Percentiles rank a stretch among this genome's conserved stretches.
Conservation (phyloP, 2,888 invertebrate genomes). For the Pristionchus exspectatus region DNA sequence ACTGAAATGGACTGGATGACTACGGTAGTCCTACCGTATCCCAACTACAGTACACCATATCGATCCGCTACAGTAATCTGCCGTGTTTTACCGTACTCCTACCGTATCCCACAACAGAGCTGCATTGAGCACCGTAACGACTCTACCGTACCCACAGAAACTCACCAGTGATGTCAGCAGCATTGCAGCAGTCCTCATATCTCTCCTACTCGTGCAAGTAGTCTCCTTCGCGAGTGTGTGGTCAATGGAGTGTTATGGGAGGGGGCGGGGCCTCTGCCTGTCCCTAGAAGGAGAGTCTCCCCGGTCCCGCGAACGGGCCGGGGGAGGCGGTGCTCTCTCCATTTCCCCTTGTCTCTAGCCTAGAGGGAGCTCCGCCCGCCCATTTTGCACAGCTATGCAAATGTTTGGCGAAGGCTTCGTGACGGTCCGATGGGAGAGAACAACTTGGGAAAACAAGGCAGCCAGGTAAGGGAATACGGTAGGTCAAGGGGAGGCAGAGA, state of each 20-base stretch:
- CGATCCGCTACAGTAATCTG: not conserved
- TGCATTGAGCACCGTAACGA: not conserved
- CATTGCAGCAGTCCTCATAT: slow-evolving; percentile 9
- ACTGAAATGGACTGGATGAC: not conserved
- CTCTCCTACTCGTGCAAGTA: not conserved
- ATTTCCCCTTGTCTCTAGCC: not conserved
- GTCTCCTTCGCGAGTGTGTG: not conserved
- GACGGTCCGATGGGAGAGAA: slow-evolving; percentile 49
- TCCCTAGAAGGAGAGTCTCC: not conserved
- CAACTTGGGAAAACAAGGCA: slow-evolving; percentile 33
- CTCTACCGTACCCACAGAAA: not conserved
- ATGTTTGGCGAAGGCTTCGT: slow-evolving; percentile 29
- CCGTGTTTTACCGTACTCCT: not conserved
- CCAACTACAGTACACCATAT: not conserved
- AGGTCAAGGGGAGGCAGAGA: slow-evolving; percentile 22
- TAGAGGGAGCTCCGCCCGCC: not conserved
- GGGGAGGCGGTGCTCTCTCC: not conserved
- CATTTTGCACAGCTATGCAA: slow-evolving; percentile 30
- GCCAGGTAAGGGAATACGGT: slow-evolving; percentile 8
- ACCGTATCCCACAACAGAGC: not conserved
- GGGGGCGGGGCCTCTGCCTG: slow-evolving; percentile 17
- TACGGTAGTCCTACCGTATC: slow-evolving; percentile 9
- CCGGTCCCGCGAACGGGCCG: not conserved
- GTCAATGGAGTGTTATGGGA: not conserved
- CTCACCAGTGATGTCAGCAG: not conserved